These are phyloP conservation scores for Coecobrya sp. DNA, from an alignment of 2,888 invertebrate genomes.

Conservation along the genomic window DNA sequence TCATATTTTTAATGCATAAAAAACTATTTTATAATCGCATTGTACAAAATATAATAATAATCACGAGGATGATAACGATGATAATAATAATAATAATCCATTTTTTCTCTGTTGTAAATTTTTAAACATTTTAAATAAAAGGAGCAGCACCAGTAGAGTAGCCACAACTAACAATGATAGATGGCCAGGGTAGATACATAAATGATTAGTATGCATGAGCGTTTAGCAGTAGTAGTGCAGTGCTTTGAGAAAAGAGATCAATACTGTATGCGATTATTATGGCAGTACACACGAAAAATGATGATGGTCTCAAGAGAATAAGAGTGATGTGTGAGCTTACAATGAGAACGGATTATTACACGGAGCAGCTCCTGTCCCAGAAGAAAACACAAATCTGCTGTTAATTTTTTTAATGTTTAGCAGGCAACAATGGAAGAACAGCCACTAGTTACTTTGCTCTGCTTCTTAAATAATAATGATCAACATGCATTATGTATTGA, in stretches of 20 bases:
- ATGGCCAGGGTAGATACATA: slow-evolving; percentile 18
- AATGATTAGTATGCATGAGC: slow-evolving; percentile 52
- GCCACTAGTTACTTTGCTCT: slow-evolving; percentile 21
- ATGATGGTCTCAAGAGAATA: background rate
- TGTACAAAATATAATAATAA: slow-evolving; percentile 60
- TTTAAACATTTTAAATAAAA: slow-evolving; percentile 23
- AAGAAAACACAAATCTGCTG: slow-evolving; percentile 27
- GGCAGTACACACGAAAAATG: background rate
- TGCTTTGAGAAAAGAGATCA: slow-evolving; percentile 28
- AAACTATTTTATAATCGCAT: slow-evolving; percentile 58
- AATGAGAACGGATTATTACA: background rate
- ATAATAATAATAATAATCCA: slow-evolving; percentile 39
- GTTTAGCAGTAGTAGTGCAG: background rate
- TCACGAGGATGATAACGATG: slow-evolving; percentile 17
- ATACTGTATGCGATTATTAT: slow-evolving; percentile 13
- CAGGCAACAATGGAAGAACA: slow-evolving; percentile 20
- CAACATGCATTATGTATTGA: slow-evolving; percentile 23
- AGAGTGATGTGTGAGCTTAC: background rate
- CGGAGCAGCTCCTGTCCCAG: slow-evolving; percentile 2
- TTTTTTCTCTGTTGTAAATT: slow-evolving; percentile 36
- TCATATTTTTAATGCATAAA: slow-evolving; percentile 27
- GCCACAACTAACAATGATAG: slow-evolving; percentile 27
- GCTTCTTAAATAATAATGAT: slow-evolving; percentile 6
- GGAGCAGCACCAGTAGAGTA: slow-evolving; percentile 31
- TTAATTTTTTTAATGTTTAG: background rate